phyloP scores from a whole-genome alignment of 2,888 invertebrate genomes.

The Pachymerium ferrugineum region DNA sequence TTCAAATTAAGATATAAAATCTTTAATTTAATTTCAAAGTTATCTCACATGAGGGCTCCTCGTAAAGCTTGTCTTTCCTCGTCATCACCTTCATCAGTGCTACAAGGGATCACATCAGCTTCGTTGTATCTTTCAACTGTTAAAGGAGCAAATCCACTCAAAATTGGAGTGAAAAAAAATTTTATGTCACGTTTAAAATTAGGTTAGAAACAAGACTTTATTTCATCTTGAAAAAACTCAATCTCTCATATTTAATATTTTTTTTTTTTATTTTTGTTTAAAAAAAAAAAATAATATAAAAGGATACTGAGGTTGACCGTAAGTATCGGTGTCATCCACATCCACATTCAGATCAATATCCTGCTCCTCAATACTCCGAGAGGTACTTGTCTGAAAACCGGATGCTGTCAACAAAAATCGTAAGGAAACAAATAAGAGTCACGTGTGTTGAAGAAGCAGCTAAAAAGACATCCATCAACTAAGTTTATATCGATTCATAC shows the following conservation, averaged over 20 bases:
- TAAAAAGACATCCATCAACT: constrained; percentile 24
- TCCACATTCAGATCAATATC: constrained; percentile 75
- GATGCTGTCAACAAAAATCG: constrained; percentile 41
- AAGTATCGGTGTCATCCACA: constrained; percentile 75
- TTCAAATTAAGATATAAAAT: background rate
- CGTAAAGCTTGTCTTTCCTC: constrained; percentile 43
- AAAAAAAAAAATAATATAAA: constrained; percentile 31
- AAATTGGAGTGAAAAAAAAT: no score
- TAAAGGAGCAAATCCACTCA: constrained; percentile 3
- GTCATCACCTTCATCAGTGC: constrained; percentile 43
- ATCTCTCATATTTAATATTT: background rate
- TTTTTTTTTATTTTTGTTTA: no score
- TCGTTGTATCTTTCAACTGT: constrained; percentile 50
- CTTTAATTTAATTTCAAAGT: background rate
- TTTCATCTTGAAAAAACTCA: no score
- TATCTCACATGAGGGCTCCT: constrained; percentile 44
- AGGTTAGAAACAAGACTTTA: no score
- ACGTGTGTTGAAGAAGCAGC: constrained; percentile 19
- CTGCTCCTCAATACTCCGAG: constrained; percentile 56
- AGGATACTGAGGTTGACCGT: constrained; percentile 80
- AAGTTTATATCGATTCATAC: constrained; percentile 24
- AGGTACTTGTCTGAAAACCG: constrained; percentile 43
- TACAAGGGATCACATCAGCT: constrained; percentile 56
- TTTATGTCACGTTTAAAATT: no score
- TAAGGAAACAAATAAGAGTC: constrained; percentile 10